Percentiles rank a stretch among this genome's conserved stretches.
Conservation (phyloP, 1,140 invertebrate genomes). For the Colletes gigas region DNA sequence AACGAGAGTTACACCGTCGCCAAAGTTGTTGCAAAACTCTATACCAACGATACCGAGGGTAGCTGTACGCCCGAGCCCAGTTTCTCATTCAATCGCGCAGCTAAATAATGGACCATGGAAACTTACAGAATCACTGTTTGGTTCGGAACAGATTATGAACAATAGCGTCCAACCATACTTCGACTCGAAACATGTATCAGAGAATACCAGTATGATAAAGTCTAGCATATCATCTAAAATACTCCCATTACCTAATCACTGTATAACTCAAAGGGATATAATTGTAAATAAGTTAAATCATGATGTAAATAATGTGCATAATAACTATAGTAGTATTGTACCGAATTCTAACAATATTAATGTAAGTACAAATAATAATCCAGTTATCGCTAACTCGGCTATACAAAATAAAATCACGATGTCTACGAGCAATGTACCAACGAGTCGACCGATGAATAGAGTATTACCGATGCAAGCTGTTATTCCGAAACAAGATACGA, state of each 20-base stretch:
- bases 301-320: slow-evolving; percentile 68
- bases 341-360: slow-evolving; percentile 59
- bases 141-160: slow-evolving; percentile 70
- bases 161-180: slow-evolving; percentile 75
- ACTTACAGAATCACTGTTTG: slow-evolving; percentile 70
- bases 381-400: slow-evolving; percentile 53
- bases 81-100: slow-evolving; percentile 59
- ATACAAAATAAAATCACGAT: slow-evolving; percentile 72
- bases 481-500: slow-evolving; percentile 68
- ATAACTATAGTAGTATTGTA: slow-evolving; percentile 63
- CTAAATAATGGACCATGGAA: slow-evolving; percentile 68
- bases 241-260: slow-evolving; percentile 73
- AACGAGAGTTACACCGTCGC: slow-evolving; percentile 48
- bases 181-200: slow-evolving; percentile 77
- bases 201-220: slow-evolving; percentile 79
- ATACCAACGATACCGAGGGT: slow-evolving; percentile 74
- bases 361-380: slow-evolving; percentile 49
- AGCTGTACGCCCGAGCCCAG: slow-evolving; percentile 75
- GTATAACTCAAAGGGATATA: slow-evolving; percentile 70
- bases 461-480: slow-evolving; percentile 87
- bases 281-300: slow-evolving; percentile 68
- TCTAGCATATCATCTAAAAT: slow-evolving; percentile 76
- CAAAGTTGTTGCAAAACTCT: slow-evolving; percentile 60
- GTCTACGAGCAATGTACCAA: slow-evolving; percentile 73
- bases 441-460: slow-evolving; percentile 86